A percentile compares a stretch with the other conserved stretches of the same genome.
phyloP scores from a whole-genome alignment of 2,888 invertebrate species.

The Ophion ventricosus region DNA sequence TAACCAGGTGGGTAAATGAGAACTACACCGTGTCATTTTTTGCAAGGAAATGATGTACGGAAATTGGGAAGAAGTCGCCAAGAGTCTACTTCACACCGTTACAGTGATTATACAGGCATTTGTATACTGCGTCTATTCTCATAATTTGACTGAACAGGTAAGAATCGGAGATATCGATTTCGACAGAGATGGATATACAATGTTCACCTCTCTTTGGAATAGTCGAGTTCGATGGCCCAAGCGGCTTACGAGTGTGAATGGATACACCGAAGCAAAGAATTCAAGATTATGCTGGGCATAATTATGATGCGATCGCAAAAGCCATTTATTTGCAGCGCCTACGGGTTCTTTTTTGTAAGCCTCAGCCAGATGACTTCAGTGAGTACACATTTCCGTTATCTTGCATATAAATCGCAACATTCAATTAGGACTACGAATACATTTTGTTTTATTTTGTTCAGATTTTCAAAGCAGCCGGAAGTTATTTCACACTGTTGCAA shows the following conservation, averaged over 20 bases:
- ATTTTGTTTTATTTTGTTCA: background rate
- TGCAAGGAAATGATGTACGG: slow-evolving; percentile 42
- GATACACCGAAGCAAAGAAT: slow-evolving; percentile 53
- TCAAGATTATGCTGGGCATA: slow-evolving; percentile 50
- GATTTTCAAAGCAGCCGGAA: slow-evolving; percentile 47
- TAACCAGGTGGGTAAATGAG: background rate
- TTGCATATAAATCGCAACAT: background rate
- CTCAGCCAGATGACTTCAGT: slow-evolving; percentile 60
- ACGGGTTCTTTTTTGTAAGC: slow-evolving; percentile 62
- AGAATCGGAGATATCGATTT: background rate
- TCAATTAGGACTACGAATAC: background rate
- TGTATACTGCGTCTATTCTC: slow-evolving; percentile 65
- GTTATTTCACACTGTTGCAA: slow-evolving; percentile 50
- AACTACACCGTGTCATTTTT: background rate
- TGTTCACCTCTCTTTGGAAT: background rate
- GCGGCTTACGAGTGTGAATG: slow-evolving; percentile 63
- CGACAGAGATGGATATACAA: background rate
- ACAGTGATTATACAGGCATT: slow-evolving; percentile 61
- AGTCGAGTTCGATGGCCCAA: slow-evolving; percentile 59
- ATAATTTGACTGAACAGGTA: slow-evolving; percentile 62
- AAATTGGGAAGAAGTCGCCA: slow-evolving; percentile 56
- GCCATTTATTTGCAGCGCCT: slow-evolving; percentile 61
- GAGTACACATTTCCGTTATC: slow-evolving; percentile 4
- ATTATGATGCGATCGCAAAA: slow-evolving; percentile 64
- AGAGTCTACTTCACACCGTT: slow-evolving; percentile 53